Conservation (phyloP, 2,888 invertebrate genomes). For the Hydropsyche betteni region DNA sequence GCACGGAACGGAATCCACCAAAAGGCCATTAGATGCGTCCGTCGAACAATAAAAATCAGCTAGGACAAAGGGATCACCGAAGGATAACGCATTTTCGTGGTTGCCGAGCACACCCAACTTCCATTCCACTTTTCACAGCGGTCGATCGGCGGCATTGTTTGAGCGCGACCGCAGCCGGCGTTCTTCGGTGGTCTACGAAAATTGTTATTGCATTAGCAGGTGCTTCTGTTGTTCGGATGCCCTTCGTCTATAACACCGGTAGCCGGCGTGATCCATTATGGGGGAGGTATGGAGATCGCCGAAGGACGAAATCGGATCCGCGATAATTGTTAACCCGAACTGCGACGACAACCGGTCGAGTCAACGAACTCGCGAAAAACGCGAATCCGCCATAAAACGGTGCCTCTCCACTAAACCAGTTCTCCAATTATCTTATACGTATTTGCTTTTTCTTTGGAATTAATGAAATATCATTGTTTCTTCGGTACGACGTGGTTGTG, state of each 20-base stretch:
- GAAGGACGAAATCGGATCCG: no score
- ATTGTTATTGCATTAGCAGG: constrained; percentile 25
- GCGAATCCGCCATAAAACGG: constrained; percentile 36
- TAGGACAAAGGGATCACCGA: constrained; percentile 31
- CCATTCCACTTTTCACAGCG: no score
- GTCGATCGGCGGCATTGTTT: no score
- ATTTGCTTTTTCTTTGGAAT: no score
- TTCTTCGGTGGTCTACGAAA: constrained; percentile 20
- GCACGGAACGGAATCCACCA: constrained; percentile 9
- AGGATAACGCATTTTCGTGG: constrained; percentile 21
- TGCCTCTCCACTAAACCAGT: constrained; percentile 23
- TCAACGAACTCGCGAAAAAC: constrained; percentile 39
- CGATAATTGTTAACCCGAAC: no score
- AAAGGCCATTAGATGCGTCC: constrained; percentile 16
- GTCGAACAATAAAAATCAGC: background rate
- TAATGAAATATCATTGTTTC: no score
- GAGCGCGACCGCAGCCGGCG: no score
- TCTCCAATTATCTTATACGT: background rate
- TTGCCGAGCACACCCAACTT: background rate
- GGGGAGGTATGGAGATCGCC: no score
- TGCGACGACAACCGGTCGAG: constrained; percentile 40
- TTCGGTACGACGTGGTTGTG: no score
- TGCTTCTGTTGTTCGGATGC: background rate
- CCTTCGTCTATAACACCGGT: no score
- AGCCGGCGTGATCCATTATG: no score